Conservation (phyloP, 1,140 invertebrate species). For the Zaprionus camerounensis region DNA sequence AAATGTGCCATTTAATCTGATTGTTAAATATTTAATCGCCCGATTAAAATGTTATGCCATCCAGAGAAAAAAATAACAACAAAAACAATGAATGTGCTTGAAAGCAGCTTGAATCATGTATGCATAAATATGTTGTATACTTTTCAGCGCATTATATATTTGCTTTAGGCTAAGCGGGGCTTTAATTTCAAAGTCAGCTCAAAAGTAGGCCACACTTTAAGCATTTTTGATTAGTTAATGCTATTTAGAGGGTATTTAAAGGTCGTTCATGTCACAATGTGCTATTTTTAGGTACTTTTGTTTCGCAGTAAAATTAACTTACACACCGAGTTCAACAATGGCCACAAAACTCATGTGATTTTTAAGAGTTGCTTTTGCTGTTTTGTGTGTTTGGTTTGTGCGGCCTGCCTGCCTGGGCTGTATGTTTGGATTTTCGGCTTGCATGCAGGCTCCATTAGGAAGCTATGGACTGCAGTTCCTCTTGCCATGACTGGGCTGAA, state of each 20-base stretch:
- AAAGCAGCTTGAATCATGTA: not conserved
- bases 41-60: not conserved
- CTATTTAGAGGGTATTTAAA: not conserved
- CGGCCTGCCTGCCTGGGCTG: not conserved
- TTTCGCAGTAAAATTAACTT: conserved; percentile 27
- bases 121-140: not conserved
- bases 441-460: conserved; percentile 40
- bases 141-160: not conserved
- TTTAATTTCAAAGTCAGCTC: not conserved
- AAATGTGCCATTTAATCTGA: conserved; percentile 1
- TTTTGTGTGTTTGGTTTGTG: conserved; percentile 18
- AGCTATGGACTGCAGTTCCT: conserved; percentile 27
- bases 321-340: conserved; percentile 29
- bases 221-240: not conserved
- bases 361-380: conserved; percentile 37
- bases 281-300: conserved; percentile 6
- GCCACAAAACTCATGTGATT: conserved; percentile 19
- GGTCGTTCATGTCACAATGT: not conserved
- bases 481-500: conserved; percentile 56
- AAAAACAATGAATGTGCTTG: not conserved
- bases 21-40: not conserved
- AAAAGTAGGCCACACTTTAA: not conserved
- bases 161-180: not conserved
- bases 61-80: not conserved
- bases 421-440: conserved; percentile 20